Conservation (phyloP, 1,140 invertebrate species). For the Diabrotica undecimpunctata region DNA sequence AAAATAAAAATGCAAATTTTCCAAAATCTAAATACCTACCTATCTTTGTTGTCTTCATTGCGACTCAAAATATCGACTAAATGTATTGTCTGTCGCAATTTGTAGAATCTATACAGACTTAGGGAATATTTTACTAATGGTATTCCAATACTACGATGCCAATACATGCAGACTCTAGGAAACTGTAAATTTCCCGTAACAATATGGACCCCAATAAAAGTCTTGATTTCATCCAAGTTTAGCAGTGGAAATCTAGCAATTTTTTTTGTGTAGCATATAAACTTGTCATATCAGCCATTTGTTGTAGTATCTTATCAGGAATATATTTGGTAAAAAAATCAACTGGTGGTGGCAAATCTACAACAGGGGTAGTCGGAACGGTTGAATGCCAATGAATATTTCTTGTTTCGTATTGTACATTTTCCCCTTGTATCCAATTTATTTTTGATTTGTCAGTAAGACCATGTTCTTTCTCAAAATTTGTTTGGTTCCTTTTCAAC, state of each 20-base stretch:
- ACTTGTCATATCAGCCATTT: constrained; percentile 23
- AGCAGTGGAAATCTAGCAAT: constrained; percentile 19
- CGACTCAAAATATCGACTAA: too few relatives aligned
- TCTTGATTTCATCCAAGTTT: constrained; percentile 12
- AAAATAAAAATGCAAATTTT: too few relatives aligned
- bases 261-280: constrained; percentile 23
- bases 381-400: constrained; percentile 14
- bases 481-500: background rate
- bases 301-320: constrained; percentile 16
- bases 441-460: constrained; percentile 14
- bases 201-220: too few relatives aligned
- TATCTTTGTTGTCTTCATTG: too few relatives aligned
- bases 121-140: too few relatives aligned
- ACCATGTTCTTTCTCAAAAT: constrained; percentile 13
- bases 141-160: too few relatives aligned
- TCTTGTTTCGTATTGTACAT: constrained; percentile 12
- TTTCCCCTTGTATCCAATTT: constrained; percentile 7
- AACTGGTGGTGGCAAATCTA: constrained; percentile 7
- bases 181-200: too few relatives aligned
- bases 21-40: too few relatives aligned
- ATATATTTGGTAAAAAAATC: constrained; percentile 18
- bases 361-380: background rate
- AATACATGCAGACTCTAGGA: background rate
- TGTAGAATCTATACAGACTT: too few relatives aligned
- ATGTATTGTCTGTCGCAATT: too few relatives aligned